Percentiles rank a stretch among this genome's conserved stretches.
These are phyloP conservation scores for Galagoides demidoff DNA, from an alignment of 2,797 vertebrate species.

Conservation along the genomic window DNA sequence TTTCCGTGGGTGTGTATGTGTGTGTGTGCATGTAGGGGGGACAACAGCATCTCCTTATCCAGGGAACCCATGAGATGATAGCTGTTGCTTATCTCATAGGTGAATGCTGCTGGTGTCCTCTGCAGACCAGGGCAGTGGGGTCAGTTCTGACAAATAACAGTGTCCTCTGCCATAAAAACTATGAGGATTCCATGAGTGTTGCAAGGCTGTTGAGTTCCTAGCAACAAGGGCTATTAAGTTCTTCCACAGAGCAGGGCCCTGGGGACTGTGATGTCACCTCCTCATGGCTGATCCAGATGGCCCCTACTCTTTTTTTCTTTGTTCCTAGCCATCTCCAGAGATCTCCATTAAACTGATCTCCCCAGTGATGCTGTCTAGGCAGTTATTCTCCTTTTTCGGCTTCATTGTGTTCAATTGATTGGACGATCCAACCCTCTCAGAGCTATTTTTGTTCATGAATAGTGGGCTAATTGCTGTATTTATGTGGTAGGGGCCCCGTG, in stretches of 20 bases:
- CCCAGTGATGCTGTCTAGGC: not conserved
- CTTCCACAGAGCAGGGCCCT: not conserved
- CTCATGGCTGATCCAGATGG: not conserved
- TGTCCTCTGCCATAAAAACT: too few species aligned
- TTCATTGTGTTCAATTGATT: not conserved
- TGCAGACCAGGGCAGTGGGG: not conserved
- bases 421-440: too few species aligned
- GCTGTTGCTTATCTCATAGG: too few species aligned
- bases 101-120: too few species aligned
- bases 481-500: not conserved
- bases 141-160: not conserved
- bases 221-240: not conserved
- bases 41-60: not conserved
- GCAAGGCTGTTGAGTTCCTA: not conserved
- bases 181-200: not conserved
- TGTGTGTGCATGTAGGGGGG: too few species aligned
- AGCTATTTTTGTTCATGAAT: not conserved
- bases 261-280: too few species aligned
- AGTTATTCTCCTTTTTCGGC: not conserved
- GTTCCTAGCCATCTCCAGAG: not conserved
- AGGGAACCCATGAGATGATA: not conserved
- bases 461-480: too few species aligned
- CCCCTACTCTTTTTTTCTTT: not conserved
- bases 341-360: not conserved
- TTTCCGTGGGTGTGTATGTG: not conserved